These are phyloP conservation scores for Eciton burchellii DNA, from an alignment of 1,140 invertebrate species.

Conservation along the genomic window DNA sequence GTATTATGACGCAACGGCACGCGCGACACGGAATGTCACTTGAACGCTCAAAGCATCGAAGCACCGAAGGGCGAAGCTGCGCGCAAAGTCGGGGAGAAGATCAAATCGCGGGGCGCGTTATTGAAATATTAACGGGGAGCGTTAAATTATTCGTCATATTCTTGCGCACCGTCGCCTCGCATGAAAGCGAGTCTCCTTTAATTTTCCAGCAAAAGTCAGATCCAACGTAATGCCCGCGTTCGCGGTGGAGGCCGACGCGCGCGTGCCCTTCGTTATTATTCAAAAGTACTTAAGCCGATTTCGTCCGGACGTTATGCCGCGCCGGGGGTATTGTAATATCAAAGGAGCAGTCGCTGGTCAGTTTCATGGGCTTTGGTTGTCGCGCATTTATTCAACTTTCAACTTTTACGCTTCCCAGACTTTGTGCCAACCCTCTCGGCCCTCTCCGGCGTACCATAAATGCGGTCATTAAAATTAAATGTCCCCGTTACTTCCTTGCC, in stretches of 20 bases:
- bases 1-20: neutral
- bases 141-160: constrained; percentile 62
- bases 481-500: neutral
- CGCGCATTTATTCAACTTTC: constrained; percentile 53
- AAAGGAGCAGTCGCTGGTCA: constrained; percentile 63
- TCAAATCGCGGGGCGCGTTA: constrained; percentile 26
- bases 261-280: constrained; percentile 69
- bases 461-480: constrained; percentile 24
- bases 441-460: constrained; percentile 6
- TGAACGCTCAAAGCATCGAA: constrained; percentile 2
- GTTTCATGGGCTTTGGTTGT: constrained; percentile 55
- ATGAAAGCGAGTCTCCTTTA: constrained; percentile 45
- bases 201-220: constrained; percentile 44
- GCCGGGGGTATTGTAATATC: constrained; percentile 47
- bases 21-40: neutral
- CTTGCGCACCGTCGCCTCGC: neutral
- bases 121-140: neutral
- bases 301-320: constrained; percentile 58
- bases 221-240: constrained; percentile 43
- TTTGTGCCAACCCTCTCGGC: constrained; percentile 8
- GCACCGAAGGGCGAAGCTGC: neutral
- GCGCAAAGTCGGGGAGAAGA: constrained; percentile 4
- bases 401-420: constrained; percentile 27
- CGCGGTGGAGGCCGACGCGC: constrained; percentile 16
- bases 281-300: constrained; percentile 79